Percentiles rank a stretch among this genome's conserved stretches.
These are phyloP conservation scores for Mustela nigripes DNA, from an alignment of 2,113 vertebrate genomes.

Conservation along the genomic window DNA sequence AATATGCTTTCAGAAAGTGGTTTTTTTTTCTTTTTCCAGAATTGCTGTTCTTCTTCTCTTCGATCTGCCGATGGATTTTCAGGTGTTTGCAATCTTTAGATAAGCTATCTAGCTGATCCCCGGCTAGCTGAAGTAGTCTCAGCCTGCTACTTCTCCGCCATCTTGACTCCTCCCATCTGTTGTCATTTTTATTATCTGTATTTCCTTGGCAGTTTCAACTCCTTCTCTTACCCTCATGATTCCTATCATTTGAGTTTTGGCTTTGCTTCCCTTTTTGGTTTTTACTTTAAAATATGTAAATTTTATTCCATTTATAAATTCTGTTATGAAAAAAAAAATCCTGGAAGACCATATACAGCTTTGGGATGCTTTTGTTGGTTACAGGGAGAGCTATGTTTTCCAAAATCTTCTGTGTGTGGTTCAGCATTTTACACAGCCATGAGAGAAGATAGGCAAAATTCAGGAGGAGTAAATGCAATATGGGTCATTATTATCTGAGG, in stretches of 20 bases:
- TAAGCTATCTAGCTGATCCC: too few species aligned
- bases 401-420: background rate
- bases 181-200: background rate
- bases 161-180: too few species aligned
- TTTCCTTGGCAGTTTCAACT: background rate
- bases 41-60: too few species aligned
- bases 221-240: background rate
- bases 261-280: background rate
- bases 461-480: background rate
- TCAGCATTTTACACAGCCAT: background rate
- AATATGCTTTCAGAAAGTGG: too few species aligned
- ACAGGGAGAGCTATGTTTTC: background rate
- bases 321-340: background rate
- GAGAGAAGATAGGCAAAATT: background rate
- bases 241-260: background rate
- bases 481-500: background rate
- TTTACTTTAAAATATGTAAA: background rate
- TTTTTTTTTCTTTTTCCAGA: too few species aligned
- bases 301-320: background rate
- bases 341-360: background rate
- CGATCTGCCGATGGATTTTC: too few species aligned
- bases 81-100: too few species aligned
- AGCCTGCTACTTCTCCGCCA: too few species aligned
- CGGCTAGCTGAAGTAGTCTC: too few species aligned
- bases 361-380: background rate